A percentile compares a stretch with the other conserved stretches of the same genome.
Conservation (phyloP, 2,113 vertebrate genomes). For the Tragelaphus imberbis region DNA sequence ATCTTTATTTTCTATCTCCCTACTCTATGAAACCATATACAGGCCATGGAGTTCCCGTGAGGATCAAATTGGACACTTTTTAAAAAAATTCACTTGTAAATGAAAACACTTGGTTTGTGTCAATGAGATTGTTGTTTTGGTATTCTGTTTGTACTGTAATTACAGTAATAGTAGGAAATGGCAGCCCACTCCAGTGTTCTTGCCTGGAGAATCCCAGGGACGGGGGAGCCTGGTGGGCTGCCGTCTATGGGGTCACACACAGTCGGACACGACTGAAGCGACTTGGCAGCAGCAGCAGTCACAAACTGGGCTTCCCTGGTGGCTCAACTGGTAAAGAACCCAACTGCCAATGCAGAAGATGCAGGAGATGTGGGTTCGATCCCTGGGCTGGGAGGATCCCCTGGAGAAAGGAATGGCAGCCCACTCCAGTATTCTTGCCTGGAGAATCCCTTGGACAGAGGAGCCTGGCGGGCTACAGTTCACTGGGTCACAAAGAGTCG, state of each 20-base stretch:
- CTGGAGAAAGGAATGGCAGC: background rate
- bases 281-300: background rate
- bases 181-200: too few relatives aligned
- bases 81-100: background rate
- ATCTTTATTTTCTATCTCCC: background rate
- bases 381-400: background rate
- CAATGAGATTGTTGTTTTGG: background rate
- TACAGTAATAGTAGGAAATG: background rate
- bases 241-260: too few relatives aligned
- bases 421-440: background rate
- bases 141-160: background rate
- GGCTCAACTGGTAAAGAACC: background rate
- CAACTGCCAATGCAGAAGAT: background rate
- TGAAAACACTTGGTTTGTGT: background rate
- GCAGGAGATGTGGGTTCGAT: background rate
- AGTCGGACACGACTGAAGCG: too few relatives aligned
- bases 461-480: background rate
- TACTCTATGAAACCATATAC: background rate
- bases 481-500: background rate
- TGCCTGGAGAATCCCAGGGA: too few relatives aligned
- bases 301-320: background rate
- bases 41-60: background rate
- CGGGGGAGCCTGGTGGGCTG: too few relatives aligned
- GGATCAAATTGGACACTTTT: background rate
- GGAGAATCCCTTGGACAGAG: background rate